Conservation (phyloP, 1,140 invertebrate species). For the Campoletis sonorensis region DNA sequence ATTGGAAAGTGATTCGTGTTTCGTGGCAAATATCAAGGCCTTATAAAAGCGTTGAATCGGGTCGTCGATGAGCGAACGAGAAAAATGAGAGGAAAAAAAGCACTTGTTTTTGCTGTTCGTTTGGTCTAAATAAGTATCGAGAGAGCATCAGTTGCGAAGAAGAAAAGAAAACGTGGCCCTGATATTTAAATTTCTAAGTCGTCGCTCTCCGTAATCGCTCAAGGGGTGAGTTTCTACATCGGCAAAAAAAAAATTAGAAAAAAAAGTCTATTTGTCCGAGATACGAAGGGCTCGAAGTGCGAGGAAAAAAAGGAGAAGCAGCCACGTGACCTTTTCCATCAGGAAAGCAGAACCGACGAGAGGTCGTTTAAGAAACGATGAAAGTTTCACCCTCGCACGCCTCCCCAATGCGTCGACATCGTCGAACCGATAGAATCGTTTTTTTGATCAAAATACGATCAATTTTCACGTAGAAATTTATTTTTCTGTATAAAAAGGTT, state of each 20-base stretch:
- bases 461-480: not conserved
- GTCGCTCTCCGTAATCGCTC: not conserved
- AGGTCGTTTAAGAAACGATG: conserved; percentile 29
- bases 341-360: conserved; percentile 51
- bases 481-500: not conserved
- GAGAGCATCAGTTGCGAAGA: conserved; percentile 24
- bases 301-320: conserved; percentile 60
- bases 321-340: conserved; percentile 64
- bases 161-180: not conserved
- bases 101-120: not conserved
- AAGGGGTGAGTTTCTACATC: not conserved
- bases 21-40: conserved; percentile 17
- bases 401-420: not conserved
- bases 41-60: conserved; percentile 19
- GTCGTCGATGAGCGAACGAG: not conserved
- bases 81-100: not conserved
- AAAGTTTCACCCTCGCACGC: conserved; percentile 21
- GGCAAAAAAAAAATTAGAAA: too few species aligned
- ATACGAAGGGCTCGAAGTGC: not conserved
- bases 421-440: not conserved
- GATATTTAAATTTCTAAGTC: not conserved
- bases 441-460: not conserved
- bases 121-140: conserved; percentile 37
- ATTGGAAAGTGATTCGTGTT: conserved; percentile 37
- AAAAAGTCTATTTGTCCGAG: not conserved